These are phyloP conservation scores for Premnoplex brunnescens DNA, from an alignment of 2,797 vertebrate species.

Conservation along the genomic window DNA sequence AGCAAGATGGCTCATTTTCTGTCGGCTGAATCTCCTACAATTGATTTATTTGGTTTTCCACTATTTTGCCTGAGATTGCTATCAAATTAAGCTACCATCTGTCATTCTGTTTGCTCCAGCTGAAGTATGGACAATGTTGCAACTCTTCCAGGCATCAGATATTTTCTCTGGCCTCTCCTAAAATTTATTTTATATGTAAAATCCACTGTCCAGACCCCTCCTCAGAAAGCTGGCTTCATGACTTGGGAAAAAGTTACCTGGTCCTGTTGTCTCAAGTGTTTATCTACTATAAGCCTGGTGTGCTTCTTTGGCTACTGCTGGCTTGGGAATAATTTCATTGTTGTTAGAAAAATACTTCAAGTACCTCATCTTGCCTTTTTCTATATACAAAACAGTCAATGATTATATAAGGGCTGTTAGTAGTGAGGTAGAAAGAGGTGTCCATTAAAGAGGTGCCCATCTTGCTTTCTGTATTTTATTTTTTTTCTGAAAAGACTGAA, in stretches of 20 bases:
- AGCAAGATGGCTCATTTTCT: conserved; percentile 25
- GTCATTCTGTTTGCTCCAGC: neutral
- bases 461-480: neutral
- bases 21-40: conserved; percentile 5
- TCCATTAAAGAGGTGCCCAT: neutral
- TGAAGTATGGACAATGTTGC: neutral
- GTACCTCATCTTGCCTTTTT: neutral
- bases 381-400: neutral
- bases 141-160: neutral
- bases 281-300: neutral
- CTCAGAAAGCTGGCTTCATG: neutral
- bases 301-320: neutral
- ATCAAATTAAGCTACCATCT: conserved; percentile 37
- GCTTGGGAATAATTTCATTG: neutral
- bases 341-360: neutral
- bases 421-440: neutral
- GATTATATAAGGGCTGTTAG: neutral
- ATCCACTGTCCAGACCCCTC: neutral
- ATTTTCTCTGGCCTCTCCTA: neutral
- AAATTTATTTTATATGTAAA: neutral
- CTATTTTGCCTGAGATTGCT: conserved; percentile 33
- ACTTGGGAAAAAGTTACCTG: neutral
- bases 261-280: neutral
- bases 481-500: neutral
- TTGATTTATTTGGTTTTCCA: conserved; percentile 42